These are phyloP conservation scores for Pilophorus perplexus DNA, from an alignment of 2,888 invertebrate genomes.

Conservation along the genomic window DNA sequence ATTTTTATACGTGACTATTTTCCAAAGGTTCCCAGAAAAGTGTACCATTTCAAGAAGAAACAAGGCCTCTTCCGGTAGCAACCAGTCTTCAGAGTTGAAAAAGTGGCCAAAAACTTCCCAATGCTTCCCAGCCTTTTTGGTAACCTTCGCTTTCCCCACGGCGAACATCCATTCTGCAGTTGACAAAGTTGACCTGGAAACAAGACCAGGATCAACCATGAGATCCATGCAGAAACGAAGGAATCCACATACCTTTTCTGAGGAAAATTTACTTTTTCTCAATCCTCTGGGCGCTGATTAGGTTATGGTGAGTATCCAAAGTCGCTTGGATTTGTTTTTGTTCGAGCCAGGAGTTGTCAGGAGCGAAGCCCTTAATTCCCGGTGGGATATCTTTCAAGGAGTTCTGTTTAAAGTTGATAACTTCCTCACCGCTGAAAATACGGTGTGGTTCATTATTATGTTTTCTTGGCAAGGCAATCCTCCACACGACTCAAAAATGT, in stretches of 20 bases:
- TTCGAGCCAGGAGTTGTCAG: constrained; percentile 61
- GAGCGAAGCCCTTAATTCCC: constrained; percentile 58
- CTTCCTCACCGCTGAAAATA: constrained; percentile 41
- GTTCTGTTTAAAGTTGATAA: constrained; percentile 28
- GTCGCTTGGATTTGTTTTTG: constrained; percentile 60
- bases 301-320: constrained; percentile 57
- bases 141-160: constrained; percentile 58
- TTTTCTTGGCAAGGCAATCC: no score
- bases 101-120: constrained; percentile 60
- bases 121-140: constrained; percentile 57
- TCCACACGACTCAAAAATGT: no score
- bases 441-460: no score
- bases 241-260: constrained; percentile 1
- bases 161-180: constrained; percentile 60
- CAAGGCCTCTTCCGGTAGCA: constrained; percentile 66
- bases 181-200: constrained; percentile 57
- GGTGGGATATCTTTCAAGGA: constrained; percentile 54
- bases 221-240: no score
- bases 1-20: no score
- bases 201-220: no score
- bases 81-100: constrained; percentile 55
- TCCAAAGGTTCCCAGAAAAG: no score
- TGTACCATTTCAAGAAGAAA: constrained; percentile 66
- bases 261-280: constrained; percentile 56
- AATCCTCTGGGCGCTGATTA: constrained; percentile 59